phyloP scores from a whole-genome alignment of 2,113 vertebrate species.

The Pitta sordida region DNA sequence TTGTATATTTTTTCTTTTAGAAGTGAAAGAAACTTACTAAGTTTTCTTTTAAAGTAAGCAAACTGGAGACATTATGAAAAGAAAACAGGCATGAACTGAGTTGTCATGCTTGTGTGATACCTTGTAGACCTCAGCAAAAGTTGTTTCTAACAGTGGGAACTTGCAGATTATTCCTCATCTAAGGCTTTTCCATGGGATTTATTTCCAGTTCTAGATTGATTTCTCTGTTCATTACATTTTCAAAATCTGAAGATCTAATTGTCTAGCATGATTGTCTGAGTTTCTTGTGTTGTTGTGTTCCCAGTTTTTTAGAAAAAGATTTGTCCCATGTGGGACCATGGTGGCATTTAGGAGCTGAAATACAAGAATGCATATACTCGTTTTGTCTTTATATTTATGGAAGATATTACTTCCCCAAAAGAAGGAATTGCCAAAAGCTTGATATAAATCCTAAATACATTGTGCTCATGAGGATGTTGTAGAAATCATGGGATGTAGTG shows the following conservation, averaged over 20 bases:
- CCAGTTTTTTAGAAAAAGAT: background rate
- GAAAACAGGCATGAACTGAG: background rate
- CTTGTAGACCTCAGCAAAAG: background rate
- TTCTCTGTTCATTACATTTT: background rate
- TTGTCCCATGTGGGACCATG: rapidly evolving
- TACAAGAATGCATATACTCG: background rate
- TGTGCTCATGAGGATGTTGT: background rate
- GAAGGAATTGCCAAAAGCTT: background rate
- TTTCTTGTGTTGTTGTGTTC: background rate
- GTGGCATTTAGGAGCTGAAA: background rate
- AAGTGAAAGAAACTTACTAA: slow-evolving; percentile 5
- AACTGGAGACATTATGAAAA: background rate
- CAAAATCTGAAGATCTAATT: background rate
- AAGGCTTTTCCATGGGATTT: background rate
- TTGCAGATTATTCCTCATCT: background rate
- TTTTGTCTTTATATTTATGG: background rate
- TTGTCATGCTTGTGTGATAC: background rate
- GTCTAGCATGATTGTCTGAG: background rate
- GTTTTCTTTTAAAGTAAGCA: slow-evolving; percentile 16
- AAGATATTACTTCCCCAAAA: background rate
- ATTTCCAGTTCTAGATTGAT: background rate
- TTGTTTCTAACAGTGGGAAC: background rate
- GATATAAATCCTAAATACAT: background rate
- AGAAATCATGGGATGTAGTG: background rate
- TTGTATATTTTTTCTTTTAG: background rate